These are phyloP conservation scores for Jaculus jaculus DNA, from an alignment of 2,113 vertebrate species.

Conservation along the genomic window DNA sequence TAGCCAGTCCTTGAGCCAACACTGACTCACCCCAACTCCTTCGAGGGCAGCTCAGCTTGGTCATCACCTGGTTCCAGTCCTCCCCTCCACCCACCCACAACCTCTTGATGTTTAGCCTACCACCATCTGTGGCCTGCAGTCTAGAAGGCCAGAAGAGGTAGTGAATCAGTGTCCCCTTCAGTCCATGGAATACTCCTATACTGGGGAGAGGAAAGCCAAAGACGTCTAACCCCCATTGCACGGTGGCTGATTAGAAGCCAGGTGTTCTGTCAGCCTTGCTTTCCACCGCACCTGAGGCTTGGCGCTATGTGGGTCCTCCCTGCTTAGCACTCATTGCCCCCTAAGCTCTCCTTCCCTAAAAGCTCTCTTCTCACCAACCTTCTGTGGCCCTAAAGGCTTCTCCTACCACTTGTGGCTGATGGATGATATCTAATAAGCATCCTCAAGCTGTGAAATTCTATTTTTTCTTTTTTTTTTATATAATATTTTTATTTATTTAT, in stretches of 20 bases:
- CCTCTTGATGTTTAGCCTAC: background rate
- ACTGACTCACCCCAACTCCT: conserved; percentile 10
- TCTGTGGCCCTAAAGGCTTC: background rate
- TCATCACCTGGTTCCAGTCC: background rate
- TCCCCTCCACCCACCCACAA: background rate
- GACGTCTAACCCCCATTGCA: background rate
- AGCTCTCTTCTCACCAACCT: background rate
- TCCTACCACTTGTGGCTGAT: background rate
- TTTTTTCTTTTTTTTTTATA: background rate
- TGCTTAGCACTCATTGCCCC: background rate
- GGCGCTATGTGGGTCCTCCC: background rate
- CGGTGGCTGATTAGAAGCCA: background rate
- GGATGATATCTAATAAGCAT: background rate
- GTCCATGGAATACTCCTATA: background rate
- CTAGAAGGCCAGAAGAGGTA: background rate
- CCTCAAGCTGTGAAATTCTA: background rate
- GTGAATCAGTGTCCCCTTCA: background rate
- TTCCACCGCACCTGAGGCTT: background rate
- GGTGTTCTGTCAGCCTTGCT: background rate
- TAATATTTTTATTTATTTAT: too few species aligned
- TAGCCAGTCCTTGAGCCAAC: background rate
- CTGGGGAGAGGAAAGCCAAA: background rate
- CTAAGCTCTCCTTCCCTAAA: background rate
- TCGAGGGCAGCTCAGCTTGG: background rate
- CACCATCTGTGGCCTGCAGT: background rate